phyloP scores from a whole-genome alignment of 2,113 vertebrate genomes.

The Eptesicus fuscus region DNA sequence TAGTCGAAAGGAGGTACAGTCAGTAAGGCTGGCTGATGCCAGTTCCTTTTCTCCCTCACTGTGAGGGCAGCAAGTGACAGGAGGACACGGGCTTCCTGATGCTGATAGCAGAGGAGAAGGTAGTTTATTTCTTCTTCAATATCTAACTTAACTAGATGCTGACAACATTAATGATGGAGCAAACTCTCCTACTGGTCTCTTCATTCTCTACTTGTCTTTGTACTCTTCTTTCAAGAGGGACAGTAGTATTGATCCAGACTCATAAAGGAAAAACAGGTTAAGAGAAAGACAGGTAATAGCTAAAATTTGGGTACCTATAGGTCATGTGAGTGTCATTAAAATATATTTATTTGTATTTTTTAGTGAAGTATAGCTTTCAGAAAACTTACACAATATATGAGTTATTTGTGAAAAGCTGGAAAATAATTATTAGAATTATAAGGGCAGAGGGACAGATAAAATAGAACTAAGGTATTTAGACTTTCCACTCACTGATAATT shows the following conservation, averaged over 20 bases:
- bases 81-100: not conserved
- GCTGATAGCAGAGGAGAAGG: not conserved
- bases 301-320: not conserved
- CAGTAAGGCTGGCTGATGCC: not conserved
- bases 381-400: not conserved
- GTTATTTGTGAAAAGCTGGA: not conserved
- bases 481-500: not conserved
- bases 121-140: not conserved
- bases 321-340: not conserved
- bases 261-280: not conserved
- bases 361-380: not conserved
- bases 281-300: not conserved
- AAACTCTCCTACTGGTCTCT: not conserved
- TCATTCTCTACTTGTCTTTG: not conserved
- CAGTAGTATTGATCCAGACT: not conserved
- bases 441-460: not conserved
- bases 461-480: not conserved
- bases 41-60: not conserved
- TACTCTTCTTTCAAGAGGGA: not conserved
- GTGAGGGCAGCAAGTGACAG: not conserved
- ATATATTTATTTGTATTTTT: not conserved
- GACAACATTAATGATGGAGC: not conserved
- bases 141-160: not conserved
- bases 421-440: not conserved
- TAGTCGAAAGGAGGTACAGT: not conserved